Conservation (phyloP, 2,797 vertebrate species). For the Takifugu ocellatus region DNA sequence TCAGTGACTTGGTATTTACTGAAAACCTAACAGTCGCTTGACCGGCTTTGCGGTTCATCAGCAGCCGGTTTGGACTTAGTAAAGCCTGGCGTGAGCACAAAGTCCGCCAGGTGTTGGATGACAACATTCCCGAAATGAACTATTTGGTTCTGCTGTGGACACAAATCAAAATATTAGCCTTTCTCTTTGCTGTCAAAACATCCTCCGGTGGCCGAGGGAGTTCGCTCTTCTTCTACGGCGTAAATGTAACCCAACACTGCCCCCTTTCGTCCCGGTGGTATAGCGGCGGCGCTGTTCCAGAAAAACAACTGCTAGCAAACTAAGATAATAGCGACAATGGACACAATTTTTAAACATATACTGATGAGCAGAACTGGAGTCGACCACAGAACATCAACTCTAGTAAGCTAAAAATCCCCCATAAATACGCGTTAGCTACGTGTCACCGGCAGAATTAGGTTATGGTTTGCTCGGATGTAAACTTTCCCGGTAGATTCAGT, state of each 20-base stretch:
- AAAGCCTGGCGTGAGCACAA: slow-evolving; percentile 20
- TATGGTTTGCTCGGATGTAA: slow-evolving; percentile 6
- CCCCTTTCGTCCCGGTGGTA: slow-evolving; percentile 24
- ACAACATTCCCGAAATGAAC: slow-evolving; percentile 42
- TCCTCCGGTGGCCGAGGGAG: background rate
- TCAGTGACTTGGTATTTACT: background rate
- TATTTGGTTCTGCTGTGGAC: fast-evolving
- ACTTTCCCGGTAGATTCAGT: slow-evolving; percentile 20
- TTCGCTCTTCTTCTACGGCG: slow-evolving; percentile 34
- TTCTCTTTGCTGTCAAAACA: slow-evolving; percentile 17
- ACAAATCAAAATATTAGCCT: background rate
- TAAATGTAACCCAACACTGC: background rate
- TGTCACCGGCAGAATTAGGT: background rate
- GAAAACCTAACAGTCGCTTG: slow-evolving; percentile 22
- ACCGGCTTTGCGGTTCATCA: slow-evolving; percentile 7
- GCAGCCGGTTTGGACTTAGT: slow-evolving; percentile 9
- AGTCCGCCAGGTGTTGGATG: slow-evolving; percentile 21
- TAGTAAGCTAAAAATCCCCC: slow-evolving; percentile 34
- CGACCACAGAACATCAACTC: slow-evolving; percentile 2
- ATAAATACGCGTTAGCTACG: fast-evolving
- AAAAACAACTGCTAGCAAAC: slow-evolving; percentile 38
- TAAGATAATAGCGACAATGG: slow-evolving; percentile 19
- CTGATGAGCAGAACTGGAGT: slow-evolving; percentile 14
- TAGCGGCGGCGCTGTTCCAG: background rate
- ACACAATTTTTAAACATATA: slow-evolving; percentile 9